These are phyloP conservation scores for Agonopterix alstromeriana DNA, from an alignment of 2,888 invertebrate genomes.

Conservation along the genomic window DNA sequence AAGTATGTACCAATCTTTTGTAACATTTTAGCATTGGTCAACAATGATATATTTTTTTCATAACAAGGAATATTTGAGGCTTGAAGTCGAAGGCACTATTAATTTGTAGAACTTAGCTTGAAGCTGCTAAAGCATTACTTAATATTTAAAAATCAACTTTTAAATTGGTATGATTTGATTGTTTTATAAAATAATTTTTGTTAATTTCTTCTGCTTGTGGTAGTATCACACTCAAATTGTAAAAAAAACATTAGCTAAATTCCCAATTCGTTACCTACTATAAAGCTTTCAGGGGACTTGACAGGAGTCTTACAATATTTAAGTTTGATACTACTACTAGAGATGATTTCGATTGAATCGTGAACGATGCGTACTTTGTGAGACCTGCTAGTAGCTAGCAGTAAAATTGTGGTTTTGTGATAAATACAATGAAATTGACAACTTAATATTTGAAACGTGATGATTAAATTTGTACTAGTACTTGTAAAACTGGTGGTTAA, in stretches of 20 bases:
- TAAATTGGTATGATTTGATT: conserved; percentile 49
- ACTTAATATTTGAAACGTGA: conserved; percentile 51
- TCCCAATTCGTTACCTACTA: too few relatives aligned
- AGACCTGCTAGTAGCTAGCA: conserved; percentile 71
- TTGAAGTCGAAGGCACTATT: conserved; percentile 17
- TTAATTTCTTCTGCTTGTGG: conserved; percentile 34
- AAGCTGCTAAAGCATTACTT: conserved; percentile 51
- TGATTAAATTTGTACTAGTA: conserved; percentile 12
- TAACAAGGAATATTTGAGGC: conserved; percentile 10
- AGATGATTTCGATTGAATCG: conserved; percentile 39
- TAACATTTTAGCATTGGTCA: too few relatives aligned
- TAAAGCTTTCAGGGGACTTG: conserved; percentile 3
- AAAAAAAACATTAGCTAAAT: background rate
- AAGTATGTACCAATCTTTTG: too few relatives aligned
- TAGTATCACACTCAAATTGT: conserved; percentile 30
- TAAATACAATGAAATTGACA: conserved; percentile 72
- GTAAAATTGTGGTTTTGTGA: conserved; percentile 72
- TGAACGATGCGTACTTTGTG: conserved; percentile 45
- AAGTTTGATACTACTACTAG: conserved; percentile 41
- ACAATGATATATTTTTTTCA: too few relatives aligned
- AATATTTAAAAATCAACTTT: conserved; percentile 46
- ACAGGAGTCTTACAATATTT: conserved; percentile 4
- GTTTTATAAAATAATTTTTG: conserved; percentile 45
- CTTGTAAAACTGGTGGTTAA: conserved; percentile 53
- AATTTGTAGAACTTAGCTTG: conserved; percentile 40